Percentiles rank a stretch among this genome's conserved stretches.
These are phyloP conservation scores for Xiphophorus hellerii DNA, from an alignment of 2,113 vertebrate species.

Conservation along the genomic window DNA sequence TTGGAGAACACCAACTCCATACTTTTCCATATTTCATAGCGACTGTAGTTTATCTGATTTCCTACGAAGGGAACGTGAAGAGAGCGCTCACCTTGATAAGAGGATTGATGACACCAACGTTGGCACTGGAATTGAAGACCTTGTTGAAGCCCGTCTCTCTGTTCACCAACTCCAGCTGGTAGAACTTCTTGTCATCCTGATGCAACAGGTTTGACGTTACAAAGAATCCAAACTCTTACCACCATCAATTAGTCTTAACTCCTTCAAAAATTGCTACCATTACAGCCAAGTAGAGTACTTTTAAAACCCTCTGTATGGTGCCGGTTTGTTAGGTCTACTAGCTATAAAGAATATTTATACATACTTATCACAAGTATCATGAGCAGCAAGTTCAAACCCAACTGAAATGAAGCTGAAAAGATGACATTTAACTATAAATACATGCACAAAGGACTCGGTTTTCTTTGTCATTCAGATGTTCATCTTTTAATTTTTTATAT, in stretches of 20 bases:
- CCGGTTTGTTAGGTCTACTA: too few relatives aligned
- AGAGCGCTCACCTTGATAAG: conserved; percentile 90
- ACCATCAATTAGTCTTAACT: background rate
- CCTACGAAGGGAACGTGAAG: background rate
- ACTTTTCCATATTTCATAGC: background rate
- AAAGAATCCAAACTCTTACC: background rate
- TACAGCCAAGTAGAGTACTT: too few relatives aligned
- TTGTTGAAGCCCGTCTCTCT: conserved; percentile 98
- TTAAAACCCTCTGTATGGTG: too few relatives aligned
- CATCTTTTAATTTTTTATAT: too few relatives aligned
- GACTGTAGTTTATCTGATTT: accelerated
- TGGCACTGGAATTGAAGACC: conserved; percentile 96
- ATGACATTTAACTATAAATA: too few relatives aligned
- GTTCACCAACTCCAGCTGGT: conserved; percentile 98
- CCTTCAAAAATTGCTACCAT: background rate
- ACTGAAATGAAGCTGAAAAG: too few relatives aligned
- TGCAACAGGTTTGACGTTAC: accelerated
- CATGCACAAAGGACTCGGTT: too few relatives aligned
- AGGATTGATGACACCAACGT: conserved; percentile 97
- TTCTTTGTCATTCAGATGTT: too few relatives aligned
- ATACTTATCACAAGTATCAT: too few relatives aligned
- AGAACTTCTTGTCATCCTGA: conserved; percentile 99
- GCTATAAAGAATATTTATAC: too few relatives aligned
- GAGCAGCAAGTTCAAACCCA: too few relatives aligned
- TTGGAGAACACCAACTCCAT: too few relatives aligned